Evolutionary conservation across 2,113 vertebrate genomes (phyloP).

Genomic region (Colinus virginianus): DNA sequence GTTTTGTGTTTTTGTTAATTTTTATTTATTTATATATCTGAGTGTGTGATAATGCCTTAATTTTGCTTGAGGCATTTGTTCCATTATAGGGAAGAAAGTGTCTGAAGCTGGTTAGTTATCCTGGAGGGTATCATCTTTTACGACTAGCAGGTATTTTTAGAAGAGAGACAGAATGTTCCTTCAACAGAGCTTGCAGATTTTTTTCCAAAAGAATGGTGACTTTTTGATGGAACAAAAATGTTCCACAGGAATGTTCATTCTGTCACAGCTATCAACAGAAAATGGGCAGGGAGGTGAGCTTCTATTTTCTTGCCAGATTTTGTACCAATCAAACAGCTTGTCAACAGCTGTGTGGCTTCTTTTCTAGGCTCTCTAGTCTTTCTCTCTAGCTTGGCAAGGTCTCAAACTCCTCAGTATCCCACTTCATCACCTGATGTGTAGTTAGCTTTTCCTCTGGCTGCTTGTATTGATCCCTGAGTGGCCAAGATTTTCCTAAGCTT

Average conservation of each 20-base stretch:
- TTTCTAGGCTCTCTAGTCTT: background rate
- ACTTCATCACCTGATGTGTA: background rate
- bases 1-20: background rate
- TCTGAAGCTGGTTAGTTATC: background rate
- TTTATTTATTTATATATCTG: background rate
- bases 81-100: conserved; percentile 28
- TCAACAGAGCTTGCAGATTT: conserved; percentile 7
- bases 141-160: conserved; percentile 53
- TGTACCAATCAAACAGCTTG: conserved; percentile 20
- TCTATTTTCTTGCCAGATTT: conserved; percentile 40
- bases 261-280: conserved; percentile 48
- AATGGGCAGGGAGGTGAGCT: background rate
- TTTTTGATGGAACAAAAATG: conserved; percentile 49
- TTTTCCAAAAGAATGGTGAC: conserved; percentile 15
- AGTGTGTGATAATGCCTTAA: background rate
- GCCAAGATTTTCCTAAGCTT: background rate
- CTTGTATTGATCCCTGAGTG: background rate
- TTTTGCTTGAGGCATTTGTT: conserved; percentile 1
- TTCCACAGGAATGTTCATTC: conserved; percentile 42
- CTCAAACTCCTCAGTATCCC: background rate
- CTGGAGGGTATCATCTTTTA: conserved; percentile 25
- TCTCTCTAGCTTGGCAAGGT: background rate
- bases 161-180: conserved; percentile 60
- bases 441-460: conserved; percentile 26
- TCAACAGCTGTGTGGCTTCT: conserved; percentile 32